Percentiles rank a stretch among this genome's conserved stretches.
Conservation (phyloP, 2,797 vertebrate genomes). For the Nyctalus aviator region DNA sequence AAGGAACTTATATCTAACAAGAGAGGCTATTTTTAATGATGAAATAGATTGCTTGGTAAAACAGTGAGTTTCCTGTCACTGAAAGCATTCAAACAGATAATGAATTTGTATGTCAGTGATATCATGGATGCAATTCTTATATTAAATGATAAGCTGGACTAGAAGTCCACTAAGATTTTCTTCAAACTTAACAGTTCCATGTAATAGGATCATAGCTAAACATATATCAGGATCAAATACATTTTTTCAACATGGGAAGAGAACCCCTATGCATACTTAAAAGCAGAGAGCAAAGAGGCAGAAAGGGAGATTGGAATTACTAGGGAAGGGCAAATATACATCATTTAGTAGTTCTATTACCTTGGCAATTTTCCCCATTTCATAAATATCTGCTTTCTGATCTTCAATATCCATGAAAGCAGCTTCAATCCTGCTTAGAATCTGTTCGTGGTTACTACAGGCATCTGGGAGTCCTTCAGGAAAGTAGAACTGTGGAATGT, state of each 20-base stretch:
- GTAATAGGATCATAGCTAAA: constrained; percentile 13
- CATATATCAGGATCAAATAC: background rate
- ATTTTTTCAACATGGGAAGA: constrained; percentile 53
- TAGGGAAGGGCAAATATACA: constrained; percentile 17
- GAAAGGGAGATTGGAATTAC: background rate
- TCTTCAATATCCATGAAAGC: constrained; percentile 95
- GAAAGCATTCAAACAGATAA: constrained; percentile 44
- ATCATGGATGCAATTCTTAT: constrained; percentile 10
- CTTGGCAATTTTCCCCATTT: constrained; percentile 98
- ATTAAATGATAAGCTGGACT: constrained; percentile 31
- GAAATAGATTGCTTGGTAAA: background rate
- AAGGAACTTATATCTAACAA: constrained; percentile 24
- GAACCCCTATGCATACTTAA: background rate
- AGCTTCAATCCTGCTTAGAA: constrained; percentile 92
- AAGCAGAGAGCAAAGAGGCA: constrained; percentile 17
- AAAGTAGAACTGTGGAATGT: constrained; percentile 99
- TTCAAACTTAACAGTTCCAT: constrained; percentile 19
- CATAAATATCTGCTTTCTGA: constrained; percentile 95
- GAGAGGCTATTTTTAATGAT: constrained; percentile 48
- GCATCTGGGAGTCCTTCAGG: constrained; percentile 95
- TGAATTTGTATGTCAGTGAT: constrained; percentile 44
- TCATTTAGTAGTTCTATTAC: constrained; percentile 85
- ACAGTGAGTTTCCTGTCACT: constrained; percentile 8
- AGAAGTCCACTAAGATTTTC: background rate
- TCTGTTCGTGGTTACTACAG: constrained; percentile 91